Evolutionary conservation across 1,140 invertebrate genomes (phyloP), one percentile per base, ranked within the genome.

Genomic region (Formica selysi): DNA sequence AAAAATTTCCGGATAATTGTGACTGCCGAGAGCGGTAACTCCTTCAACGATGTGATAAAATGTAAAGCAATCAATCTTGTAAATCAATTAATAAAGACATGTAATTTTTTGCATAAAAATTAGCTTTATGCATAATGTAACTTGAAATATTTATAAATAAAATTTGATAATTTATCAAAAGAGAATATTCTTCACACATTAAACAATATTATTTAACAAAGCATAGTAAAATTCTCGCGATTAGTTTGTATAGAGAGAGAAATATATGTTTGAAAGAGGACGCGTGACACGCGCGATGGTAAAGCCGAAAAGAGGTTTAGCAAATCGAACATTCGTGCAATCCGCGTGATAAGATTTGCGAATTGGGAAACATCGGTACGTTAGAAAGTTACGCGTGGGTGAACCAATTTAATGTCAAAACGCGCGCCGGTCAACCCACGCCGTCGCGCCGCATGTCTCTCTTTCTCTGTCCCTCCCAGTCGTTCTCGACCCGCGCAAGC

Each of bases 331-430:
- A 16, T 10, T 10, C 22, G 54, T 68, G 38, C 54, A 81, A 81
- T 44, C 19, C 59, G 36, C 2, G 19, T 8, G 74, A 76, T 68
- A 62, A 70, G 32, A 51, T 38, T 41, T 54, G 62, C 70, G 68
- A 89, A 89, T 89, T 89, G 71, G 70, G 57, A 59, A 89, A 89
- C 61, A 48, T 76, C 57, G 54, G 83, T 62, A 61, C 48, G 76
- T 87, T 88, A 86, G 88, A 89, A 89, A 89, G 88, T 86, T 22
- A 32, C 59, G 87, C 87, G 88, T 88, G 83, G 87, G 87, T 86
- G 83, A 88, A 36, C 61, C 67, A 86, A 89, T 89, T 88, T 78
- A 76, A 62, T 71, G 87, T 88, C 54, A 68, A 88, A 88, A 86
- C 73, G 57, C 41, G 67, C 74, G 54, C 29, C 19, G 32, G 19